Percentiles rank a stretch among this genome's conserved stretches.
phyloP scores from a whole-genome alignment of 1,140 invertebrate species.

The Hyposmocoma kahamanoa region DNA sequence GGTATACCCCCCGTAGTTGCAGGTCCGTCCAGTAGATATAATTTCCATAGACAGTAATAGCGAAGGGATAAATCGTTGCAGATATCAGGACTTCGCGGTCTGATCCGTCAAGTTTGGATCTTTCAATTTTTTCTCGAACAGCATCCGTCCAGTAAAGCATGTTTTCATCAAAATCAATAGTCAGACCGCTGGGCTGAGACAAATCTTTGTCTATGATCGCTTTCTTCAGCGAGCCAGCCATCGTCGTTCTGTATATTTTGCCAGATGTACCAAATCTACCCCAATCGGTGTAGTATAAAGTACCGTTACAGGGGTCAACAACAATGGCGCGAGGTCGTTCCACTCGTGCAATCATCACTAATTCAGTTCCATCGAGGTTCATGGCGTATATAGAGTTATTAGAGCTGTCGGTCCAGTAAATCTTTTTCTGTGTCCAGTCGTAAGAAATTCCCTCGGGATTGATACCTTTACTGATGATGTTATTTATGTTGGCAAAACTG shows the following conservation, averaged over 20 bases:
- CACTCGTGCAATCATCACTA: slow-evolving; percentile 95
- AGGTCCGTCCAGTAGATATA: slow-evolving; percentile 99
- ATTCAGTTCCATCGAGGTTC: slow-evolving; percentile 90
- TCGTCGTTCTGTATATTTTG: slow-evolving; percentile 95
- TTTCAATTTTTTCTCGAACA: slow-evolving; percentile 96
- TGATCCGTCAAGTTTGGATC: slow-evolving; percentile 90
- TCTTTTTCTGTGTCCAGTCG: slow-evolving; percentile 97
- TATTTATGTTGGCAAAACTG: slow-evolving; percentile 77
- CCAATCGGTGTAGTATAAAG: slow-evolving; percentile 95
- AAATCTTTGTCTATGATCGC: slow-evolving; percentile 93
- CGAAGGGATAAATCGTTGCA: slow-evolving; percentile 97
- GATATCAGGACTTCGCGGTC: slow-evolving; percentile 85
- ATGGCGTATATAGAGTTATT: slow-evolving; percentile 97
- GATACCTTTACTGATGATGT: slow-evolving; percentile 86
- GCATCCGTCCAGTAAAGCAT: slow-evolving; percentile 99
- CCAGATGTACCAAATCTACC: slow-evolving; percentile 93
- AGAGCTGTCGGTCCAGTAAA: slow-evolving; percentile 97
- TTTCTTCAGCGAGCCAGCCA: slow-evolving; percentile 95
- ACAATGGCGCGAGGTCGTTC: slow-evolving; percentile 96
- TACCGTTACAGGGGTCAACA: slow-evolving; percentile 96
- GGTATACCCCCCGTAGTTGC: slow-evolving; percentile 93
- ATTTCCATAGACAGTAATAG: slow-evolving; percentile 91
- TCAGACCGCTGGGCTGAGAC: slow-evolving; percentile 95
- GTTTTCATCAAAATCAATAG: slow-evolving; percentile 96
- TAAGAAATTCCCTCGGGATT: slow-evolving; percentile 97